Evolutionary conservation across 2,888 invertebrate genomes (phyloP).

Genomic region (Heteropelma amictum): DNA sequence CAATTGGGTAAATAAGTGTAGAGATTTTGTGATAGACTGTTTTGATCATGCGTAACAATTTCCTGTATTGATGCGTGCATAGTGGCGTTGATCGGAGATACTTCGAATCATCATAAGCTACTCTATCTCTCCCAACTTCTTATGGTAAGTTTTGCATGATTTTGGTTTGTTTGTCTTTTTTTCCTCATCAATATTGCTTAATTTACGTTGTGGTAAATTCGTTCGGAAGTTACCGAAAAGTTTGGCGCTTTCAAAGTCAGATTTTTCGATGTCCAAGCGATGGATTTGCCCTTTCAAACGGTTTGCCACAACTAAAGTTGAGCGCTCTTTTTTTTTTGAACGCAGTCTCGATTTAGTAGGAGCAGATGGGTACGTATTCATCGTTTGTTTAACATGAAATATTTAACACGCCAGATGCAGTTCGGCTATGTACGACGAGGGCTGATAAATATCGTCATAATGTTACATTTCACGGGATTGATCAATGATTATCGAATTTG

Average conservation of each 20-base stretch:
- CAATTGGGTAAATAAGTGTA: constrained; percentile 25
- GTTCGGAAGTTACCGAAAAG: neutral
- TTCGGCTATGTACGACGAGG: constrained; percentile 44
- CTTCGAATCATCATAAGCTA: constrained; percentile 81
- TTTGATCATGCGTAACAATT: constrained; percentile 65
- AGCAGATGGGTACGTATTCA: constrained; percentile 68
- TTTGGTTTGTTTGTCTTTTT: constrained; percentile 16
- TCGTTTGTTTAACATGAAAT: constrained; percentile 35
- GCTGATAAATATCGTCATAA: neutral
- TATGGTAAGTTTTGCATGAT: constrained; percentile 79
- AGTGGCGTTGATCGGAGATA: constrained; percentile 80
- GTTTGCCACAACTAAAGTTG: constrained; percentile 60
- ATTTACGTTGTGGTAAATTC: constrained; percentile 61
- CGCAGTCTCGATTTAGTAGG: constrained; percentile 63
- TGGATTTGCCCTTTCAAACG: neutral
- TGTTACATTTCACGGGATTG: neutral
- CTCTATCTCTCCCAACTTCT: constrained; percentile 81
- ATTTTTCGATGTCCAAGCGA: constrained; percentile 60
- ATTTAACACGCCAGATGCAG: constrained; percentile 41
- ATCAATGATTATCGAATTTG: no score
- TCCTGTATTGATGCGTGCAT: constrained; percentile 72
- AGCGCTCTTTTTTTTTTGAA: constrained; percentile 36
- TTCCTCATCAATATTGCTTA: constrained; percentile 27
- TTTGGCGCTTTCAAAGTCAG: constrained; percentile 50
- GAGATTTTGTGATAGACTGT: constrained; percentile 48